Evolutionary conservation across 64 coral and sea anemone genomes (phyloP), one percentile per base, ranked within the genome.

Genomic region (Stylophora pistillata): DNA sequence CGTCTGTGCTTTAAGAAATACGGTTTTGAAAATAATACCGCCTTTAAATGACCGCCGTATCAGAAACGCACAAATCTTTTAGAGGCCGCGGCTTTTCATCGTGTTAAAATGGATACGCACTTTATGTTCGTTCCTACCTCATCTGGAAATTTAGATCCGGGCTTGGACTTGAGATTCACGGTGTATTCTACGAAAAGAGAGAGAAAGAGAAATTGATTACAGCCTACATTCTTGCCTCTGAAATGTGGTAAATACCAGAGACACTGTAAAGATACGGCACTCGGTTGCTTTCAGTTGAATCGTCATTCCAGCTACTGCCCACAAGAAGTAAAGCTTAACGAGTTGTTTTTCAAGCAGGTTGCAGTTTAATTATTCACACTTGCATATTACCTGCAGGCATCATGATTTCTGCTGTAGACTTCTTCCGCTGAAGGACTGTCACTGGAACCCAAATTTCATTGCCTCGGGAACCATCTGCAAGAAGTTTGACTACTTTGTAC

Each of bases 401-500:
- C 0, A 74, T 74, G 52, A 97, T 88, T 58, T 97, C 95, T 74
- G 91, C 88, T 30, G 81, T 93, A 7, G 95, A 97, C 73, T 85
- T 93, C 68, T 79, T 93, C 34, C 88, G 68, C 73, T 97, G 66
- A 4, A 97, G 55, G 33, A 93, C 81, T 20, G 58, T 82, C 75
- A 88, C 73, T 59, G 95, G 95, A 13, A 97, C 91, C 95, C 91
- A 97, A 18, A 96, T 85, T 72, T 96, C 95, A 75, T 96, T 76
- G 41, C 87, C 95, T 53, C 68, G 87, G 6, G 95, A 96, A 16
- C 95, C 95, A 81, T 96, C 95, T n/a, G 82, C 68, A 20, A 75
- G 74, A 32, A 96, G 59, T 56, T 76, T 92, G 34, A 96, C 91
- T 11, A 96, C 95, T 76, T 93, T 96, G 87, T 93, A 93, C 95